phyloP scores from a whole-genome alignment of 2,888 invertebrate genomes.

The Metalampra italica region DNA sequence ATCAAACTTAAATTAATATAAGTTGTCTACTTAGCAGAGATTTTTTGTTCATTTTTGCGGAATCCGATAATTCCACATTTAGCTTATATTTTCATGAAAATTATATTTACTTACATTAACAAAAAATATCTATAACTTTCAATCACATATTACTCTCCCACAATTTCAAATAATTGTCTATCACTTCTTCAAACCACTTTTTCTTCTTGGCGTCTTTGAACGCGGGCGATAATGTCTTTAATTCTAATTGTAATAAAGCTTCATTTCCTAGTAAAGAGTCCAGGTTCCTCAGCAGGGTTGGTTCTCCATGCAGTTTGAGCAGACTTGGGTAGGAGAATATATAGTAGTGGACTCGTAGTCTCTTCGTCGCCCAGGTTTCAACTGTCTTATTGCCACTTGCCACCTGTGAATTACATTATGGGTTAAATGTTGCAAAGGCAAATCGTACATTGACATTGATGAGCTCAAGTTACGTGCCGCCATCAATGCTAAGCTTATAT shows the following conservation, averaged over 20 bases:
- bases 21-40: too few species aligned
- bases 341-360: conserved; percentile 86
- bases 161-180: conserved; percentile 92
- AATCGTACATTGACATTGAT: too few species aligned
- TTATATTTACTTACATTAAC: not conserved
- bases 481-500: too few species aligned
- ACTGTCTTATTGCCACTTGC: conserved; percentile 89
- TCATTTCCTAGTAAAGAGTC: conserved; percentile 88
- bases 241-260: conserved; percentile 89
- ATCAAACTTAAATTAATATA: not conserved
- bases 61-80: too few species aligned
- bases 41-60: too few species aligned
- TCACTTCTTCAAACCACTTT: conserved; percentile 91
- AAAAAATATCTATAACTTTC: conserved; percentile 4
- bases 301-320: conserved; percentile 89
- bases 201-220: conserved; percentile 86
- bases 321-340: conserved; percentile 90
- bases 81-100: too few species aligned
- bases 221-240: conserved; percentile 87
- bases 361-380: conserved; percentile 85
- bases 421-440: not conserved
- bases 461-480: too few species aligned
- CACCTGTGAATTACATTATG: conserved; percentile 54
- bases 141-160: conserved; percentile 93
- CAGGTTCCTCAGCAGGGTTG: conserved; percentile 82